Evolutionary conservation across 2,888 invertebrate genomes (phyloP).

Genomic region (Drosophila nigricruria): DNA sequence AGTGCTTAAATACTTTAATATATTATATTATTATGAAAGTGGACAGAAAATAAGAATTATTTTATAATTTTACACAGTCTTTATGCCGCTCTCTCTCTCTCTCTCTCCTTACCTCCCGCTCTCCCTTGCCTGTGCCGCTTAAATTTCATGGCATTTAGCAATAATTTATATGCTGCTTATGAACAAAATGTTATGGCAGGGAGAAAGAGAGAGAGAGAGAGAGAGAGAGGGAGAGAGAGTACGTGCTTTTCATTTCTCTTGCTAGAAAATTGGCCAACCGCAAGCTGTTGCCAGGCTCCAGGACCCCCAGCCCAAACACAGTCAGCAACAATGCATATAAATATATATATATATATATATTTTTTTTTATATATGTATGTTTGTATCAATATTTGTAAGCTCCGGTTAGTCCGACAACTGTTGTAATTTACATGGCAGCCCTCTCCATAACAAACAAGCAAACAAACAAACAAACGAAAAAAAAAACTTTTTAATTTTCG

Average conservation of each 20-base stretch:
- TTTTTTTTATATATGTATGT: not conserved
- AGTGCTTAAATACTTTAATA: not conserved
- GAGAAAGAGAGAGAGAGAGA: not conserved
- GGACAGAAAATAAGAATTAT: not conserved
- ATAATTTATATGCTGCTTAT: slow-evolving; percentile 59
- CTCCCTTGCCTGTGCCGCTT: not conserved
- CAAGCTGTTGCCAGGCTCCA: slow-evolving; percentile 63
- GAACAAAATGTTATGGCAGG: slow-evolving; percentile 10
- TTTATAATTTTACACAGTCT: not conserved
- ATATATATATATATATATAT: slow-evolving; percentile 32
- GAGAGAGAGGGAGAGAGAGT: not conserved
- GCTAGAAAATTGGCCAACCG: slow-evolving; percentile 39
- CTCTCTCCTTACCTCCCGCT: not conserved
- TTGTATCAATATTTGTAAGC: slow-evolving; percentile 73
- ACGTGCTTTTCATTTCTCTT: slow-evolving; percentile 18
- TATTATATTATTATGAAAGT: not conserved
- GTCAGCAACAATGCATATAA: slow-evolving; percentile 41
- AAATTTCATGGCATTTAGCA: slow-evolving; percentile 31
- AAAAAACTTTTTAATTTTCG: slow-evolving; percentile 74
- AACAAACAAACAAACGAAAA: slow-evolving; percentile 42
- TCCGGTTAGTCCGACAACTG: slow-evolving; percentile 60
- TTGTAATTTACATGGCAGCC: slow-evolving; percentile 65
- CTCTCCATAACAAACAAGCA: slow-evolving; percentile 32
- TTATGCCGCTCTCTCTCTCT: too few relatives aligned
- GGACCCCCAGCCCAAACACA: not conserved